These are phyloP conservation scores for Noctuana brunneofusca DNA, from an alignment of 2,888 invertebrate genomes.

Conservation along the genomic window DNA sequence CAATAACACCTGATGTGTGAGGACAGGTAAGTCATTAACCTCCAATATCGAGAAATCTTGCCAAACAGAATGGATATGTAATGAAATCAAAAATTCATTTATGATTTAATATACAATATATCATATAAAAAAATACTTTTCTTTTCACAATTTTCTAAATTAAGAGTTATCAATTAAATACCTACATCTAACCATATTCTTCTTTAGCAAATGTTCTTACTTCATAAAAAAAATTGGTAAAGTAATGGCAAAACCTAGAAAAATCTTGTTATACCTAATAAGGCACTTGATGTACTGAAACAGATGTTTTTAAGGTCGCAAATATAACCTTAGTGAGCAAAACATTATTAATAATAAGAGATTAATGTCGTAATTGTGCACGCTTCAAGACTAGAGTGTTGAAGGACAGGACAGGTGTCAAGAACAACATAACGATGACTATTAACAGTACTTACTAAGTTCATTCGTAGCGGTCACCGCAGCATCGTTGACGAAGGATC, in stretches of 20 bases:
- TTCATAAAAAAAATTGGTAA: not conserved
- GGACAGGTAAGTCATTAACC: no score
- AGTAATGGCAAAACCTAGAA: not conserved
- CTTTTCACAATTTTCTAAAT: no score
- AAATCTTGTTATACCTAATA: not conserved
- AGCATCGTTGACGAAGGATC: slow-evolving; percentile 65
- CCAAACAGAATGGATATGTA: no score
- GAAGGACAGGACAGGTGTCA: slow-evolving; percentile 68
- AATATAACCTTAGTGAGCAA: slow-evolving; percentile 37
- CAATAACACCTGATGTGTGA: no score
- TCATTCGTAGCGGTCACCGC: slow-evolving; percentile 67
- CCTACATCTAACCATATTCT: not conserved
- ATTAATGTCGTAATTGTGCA: slow-evolving; percentile 25
- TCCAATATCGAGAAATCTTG: no score
- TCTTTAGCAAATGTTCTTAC: not conserved
- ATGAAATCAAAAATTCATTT: no score
- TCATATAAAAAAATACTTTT: no score
- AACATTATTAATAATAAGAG: slow-evolving; percentile 11
- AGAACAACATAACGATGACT: slow-evolving; percentile 35
- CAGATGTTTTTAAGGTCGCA: slow-evolving; percentile 29
- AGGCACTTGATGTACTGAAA: not conserved
- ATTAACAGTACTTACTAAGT: slow-evolving; percentile 66
- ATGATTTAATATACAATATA: no score
- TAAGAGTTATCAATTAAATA: no score
- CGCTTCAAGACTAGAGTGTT: slow-evolving; percentile 16